Conservation (phyloP, 2,797 vertebrate species). For the Schizopygopsis malacanthus region DNA sequence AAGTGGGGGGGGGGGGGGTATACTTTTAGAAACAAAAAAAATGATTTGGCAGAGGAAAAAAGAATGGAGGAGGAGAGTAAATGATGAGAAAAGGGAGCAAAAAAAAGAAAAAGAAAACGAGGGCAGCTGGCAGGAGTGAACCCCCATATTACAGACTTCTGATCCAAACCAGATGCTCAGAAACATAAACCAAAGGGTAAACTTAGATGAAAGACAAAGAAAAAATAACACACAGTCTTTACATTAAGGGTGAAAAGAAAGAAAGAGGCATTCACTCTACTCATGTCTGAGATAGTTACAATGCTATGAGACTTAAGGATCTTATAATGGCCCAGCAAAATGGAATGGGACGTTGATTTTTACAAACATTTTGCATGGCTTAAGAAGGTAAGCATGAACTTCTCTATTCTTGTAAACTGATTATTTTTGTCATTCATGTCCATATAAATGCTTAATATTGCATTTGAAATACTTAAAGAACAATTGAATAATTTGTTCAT, state of each 20-base stretch:
- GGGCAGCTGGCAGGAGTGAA: slow-evolving; percentile 78
- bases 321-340: slow-evolving; percentile 88
- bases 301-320: slow-evolving; percentile 61
- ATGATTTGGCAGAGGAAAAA: slow-evolving; percentile 18
- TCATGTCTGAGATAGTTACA: slow-evolving; percentile 49
- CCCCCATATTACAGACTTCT: slow-evolving; percentile 68
- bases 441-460: neutral
- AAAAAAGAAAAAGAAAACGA: slow-evolving; percentile 61
- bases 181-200: slow-evolving; percentile 67
- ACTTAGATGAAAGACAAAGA: slow-evolving; percentile 67
- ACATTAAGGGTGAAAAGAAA: slow-evolving; percentile 66
- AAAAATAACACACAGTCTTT: slow-evolving; percentile 44
- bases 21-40: slow-evolving; percentile 15
- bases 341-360: slow-evolving; percentile 97
- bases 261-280: slow-evolving; percentile 51
- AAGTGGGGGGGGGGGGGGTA: slow-evolving; percentile 24
- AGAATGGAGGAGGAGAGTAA: slow-evolving; percentile 29
- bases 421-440: neutral
- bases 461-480: neutral
- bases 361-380: slow-evolving; percentile 98
- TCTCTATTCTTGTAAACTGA: slow-evolving; percentile 61
- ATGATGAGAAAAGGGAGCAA: slow-evolving; percentile 62
- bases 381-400: slow-evolving; percentile 88
- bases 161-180: slow-evolving; percentile 80
- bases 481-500: neutral